These are phyloP conservation scores for Drosophila robusta DNA, from an alignment of 2,888 invertebrate genomes.

Conservation along the genomic window DNA sequence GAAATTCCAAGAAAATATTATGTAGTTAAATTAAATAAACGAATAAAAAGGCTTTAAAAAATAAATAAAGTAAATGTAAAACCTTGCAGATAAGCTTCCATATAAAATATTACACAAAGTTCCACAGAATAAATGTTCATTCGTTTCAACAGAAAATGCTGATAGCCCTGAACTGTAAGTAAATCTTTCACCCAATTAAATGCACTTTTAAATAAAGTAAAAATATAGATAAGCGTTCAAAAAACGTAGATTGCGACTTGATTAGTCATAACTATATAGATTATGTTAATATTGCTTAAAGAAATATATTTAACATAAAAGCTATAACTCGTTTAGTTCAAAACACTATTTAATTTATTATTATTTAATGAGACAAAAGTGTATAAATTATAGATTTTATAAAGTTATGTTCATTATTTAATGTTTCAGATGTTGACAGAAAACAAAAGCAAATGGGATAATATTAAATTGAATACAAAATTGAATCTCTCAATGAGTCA, in stretches of 20 bases:
- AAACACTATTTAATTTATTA: slow-evolving; percentile 18
- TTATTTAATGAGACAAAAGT: slow-evolving; percentile 13
- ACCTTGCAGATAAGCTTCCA: neutral
- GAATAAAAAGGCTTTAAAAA: neutral
- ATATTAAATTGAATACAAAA: neutral
- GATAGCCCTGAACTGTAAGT: neutral
- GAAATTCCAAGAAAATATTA: neutral
- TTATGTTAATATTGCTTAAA: slow-evolving; percentile 27
- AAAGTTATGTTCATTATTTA: neutral
- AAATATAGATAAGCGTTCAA: neutral
- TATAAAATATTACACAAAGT: neutral
- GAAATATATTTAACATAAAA: slow-evolving; percentile 9
- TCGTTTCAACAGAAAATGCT: neutral
- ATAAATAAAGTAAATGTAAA: neutral
- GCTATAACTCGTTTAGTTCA: slow-evolving; percentile 12
- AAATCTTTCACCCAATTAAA: neutral
- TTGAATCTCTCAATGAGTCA: too few relatives aligned
- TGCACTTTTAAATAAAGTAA: neutral
- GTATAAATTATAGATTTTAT: slow-evolving; percentile 33
- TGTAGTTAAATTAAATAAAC: neutral
- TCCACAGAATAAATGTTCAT: neutral
- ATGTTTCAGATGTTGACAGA: neutral
- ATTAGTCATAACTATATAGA: slow-evolving; percentile 24
- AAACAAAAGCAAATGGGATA: neutral
- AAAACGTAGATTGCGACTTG: neutral